Evolutionary conservation across 1,140 invertebrate species (phyloP).

Genomic region (Drosophila ananassae): DNA sequence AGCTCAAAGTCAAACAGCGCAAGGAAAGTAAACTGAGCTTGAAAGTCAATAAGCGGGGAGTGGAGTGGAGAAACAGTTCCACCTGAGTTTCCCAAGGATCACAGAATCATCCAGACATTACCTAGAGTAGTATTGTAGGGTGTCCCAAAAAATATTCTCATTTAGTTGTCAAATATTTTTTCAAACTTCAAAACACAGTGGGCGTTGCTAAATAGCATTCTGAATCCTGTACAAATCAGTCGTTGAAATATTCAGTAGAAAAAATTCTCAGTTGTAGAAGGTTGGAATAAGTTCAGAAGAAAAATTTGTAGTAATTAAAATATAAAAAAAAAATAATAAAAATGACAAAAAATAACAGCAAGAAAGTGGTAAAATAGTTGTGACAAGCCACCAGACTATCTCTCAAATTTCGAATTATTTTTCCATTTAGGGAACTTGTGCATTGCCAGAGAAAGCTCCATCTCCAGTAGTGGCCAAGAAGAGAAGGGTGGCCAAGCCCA

Average conservation of each 20-base stretch:
- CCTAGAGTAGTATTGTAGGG: constrained; percentile 8
- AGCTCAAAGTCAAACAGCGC: constrained; percentile 64
- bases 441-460: background rate
- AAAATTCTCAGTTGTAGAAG: background rate
- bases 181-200: background rate
- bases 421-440: background rate
- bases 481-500: background rate
- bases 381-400: no score
- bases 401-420: background rate
- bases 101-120: background rate
- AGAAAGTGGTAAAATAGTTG: background rate
- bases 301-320: background rate
- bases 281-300: background rate
- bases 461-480: background rate
- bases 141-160: constrained; percentile 25
- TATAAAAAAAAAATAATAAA: background rate
- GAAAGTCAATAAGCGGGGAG: constrained; percentile 44
- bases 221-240: background rate
- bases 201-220: background rate
- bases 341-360: background rate
- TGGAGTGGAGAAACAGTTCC: constrained; percentile 3
- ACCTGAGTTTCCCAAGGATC: constrained; percentile 8
- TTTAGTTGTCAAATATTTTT: background rate
- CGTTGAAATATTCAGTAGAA: background rate
- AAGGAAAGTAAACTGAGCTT: constrained; percentile 53